These are phyloP conservation scores for Catostylus mosaicus DNA, from an alignment of 30 jellyfish, hydroid and myxozoan species.

Conservation along the genomic window DNA sequence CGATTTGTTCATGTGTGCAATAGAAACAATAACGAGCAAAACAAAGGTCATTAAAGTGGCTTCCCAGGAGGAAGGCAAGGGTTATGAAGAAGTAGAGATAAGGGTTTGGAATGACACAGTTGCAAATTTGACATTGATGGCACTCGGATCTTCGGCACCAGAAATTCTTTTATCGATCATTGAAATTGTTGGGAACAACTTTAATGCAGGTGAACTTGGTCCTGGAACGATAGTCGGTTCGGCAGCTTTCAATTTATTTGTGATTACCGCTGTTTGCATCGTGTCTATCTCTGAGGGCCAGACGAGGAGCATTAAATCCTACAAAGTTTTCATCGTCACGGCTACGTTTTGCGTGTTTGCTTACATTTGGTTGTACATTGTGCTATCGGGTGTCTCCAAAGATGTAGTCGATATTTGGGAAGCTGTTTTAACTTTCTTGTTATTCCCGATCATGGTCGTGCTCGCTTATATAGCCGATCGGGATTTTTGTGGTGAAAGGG, in stretches of 20 bases:
- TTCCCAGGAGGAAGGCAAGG: constrained; percentile 75
- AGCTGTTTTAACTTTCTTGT: constrained; percentile 87
- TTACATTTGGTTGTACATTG: constrained; percentile 88
- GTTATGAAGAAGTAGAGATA: constrained; percentile 91
- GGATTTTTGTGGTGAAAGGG: constrained; percentile 73
- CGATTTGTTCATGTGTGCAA: constrained; percentile 97
- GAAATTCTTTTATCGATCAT: constrained; percentile 94
- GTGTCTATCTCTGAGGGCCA: constrained; percentile 74
- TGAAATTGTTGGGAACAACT: constrained; percentile 87
- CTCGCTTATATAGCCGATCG: constrained; percentile 92
- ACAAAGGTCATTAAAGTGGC: constrained; percentile 88
- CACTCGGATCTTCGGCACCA: constrained; percentile 98
- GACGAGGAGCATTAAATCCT: constrained; percentile 64
- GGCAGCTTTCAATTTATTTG: constrained; percentile 94
- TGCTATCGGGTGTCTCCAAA: constrained; percentile 59
- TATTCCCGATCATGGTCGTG: constrained; percentile 91
- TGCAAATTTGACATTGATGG: constrained; percentile 97
- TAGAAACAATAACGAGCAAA: constrained; percentile 94
- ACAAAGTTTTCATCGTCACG: constrained; percentile 81
- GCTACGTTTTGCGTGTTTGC: constrained; percentile 94
- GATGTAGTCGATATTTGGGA: constrained; percentile 90
- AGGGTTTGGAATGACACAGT: constrained; percentile 98
- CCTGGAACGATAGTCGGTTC: constrained; percentile 99
- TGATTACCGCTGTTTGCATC: constrained; percentile 92
- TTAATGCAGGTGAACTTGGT: constrained; percentile 96